Evolutionary conservation across 2,797 vertebrate genomes (phyloP), one percentile per base, ranked within the genome.

Genomic region (Phrynocephalus guinanensis): DNA sequence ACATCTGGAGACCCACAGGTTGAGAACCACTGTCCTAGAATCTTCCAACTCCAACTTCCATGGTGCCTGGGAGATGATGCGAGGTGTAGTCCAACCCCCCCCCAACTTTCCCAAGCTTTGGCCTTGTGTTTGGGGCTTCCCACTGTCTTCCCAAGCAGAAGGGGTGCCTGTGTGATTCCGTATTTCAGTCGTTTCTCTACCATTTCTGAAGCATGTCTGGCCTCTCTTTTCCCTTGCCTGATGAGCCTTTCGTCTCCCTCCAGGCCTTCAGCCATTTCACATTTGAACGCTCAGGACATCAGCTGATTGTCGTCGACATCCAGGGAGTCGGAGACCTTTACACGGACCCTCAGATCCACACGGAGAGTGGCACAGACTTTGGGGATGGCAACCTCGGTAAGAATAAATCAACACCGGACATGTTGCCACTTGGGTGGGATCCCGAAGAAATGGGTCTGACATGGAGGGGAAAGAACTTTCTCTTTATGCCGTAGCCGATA

Each of bases 271-370:
- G 99, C 93, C 99, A 99, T 95, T 99, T 99, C 96, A 96, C 97
- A 0, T 99, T 99, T 82, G 99, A 99, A 95, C 98, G 99, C 60
- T 99, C 99, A 0, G 98, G 98, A 85, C 99, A 99, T 94, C 99
- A 99, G 85, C 97, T 99, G 93, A 99, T 99, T 7, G 97, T 99
- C 76, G 99, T 99, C 82, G 99, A 99, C 95, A 98, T 99, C 95
- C 99, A 99, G 91, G 99, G 99, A 10, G 99, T 99, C 1, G 99
- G 99, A 2, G 99, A 99, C 93, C 98, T 99, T 80, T 99, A 99
- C 96, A 99, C 99, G 0, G 99, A 99, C 94, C 99, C 99, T 75
- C 99, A 99, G 97, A 98, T 99, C 95, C 99, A 99, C 95, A 99
- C 99, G 0, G 98, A 98, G 87, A 95, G 94, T 1, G 99, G 99